phyloP scores from a whole-genome alignment of 2,888 invertebrate species.

The Mechanitis mazaeus region DNA sequence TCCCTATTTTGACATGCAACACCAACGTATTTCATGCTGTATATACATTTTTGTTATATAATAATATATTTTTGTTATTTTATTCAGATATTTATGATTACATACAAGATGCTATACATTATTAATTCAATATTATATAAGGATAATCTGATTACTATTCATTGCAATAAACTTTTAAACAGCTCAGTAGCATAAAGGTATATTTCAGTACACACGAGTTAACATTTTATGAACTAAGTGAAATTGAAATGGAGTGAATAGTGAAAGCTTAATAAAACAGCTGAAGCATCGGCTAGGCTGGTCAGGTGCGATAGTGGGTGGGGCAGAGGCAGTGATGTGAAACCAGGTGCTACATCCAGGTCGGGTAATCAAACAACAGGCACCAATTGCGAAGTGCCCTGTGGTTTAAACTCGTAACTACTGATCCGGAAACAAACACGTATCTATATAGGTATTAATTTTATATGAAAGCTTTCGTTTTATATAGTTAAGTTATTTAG shows the following conservation, averaged over 20 bases:
- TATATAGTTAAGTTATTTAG: constrained; percentile 4
- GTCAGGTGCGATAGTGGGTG: constrained; percentile 14
- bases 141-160: too few relatives aligned
- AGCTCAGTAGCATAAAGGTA: too few relatives aligned
- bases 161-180: too few relatives aligned
- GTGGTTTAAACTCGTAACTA: constrained; percentile 28
- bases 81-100: background rate
- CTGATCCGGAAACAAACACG: constrained; percentile 39
- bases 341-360: constrained; percentile 47
- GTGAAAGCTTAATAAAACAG: constrained; percentile 8
- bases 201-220: too few relatives aligned
- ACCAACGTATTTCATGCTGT: background rate
- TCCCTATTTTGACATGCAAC: constrained; percentile 1
- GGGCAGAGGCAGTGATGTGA: constrained; percentile 41
- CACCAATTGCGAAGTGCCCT: constrained; percentile 45
- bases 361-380: constrained; percentile 63
- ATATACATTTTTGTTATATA: background rate
- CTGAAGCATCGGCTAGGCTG: constrained; percentile 3
- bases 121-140: too few relatives aligned
- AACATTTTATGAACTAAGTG: too few relatives aligned
- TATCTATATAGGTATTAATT: background rate
- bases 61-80: background rate
- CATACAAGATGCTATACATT: too few relatives aligned
- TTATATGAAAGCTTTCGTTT: background rate
- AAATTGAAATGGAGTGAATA: background rate